phyloP scores from a whole-genome alignment of 2,113 vertebrate species.

The Nansenia antarctica region DNA sequence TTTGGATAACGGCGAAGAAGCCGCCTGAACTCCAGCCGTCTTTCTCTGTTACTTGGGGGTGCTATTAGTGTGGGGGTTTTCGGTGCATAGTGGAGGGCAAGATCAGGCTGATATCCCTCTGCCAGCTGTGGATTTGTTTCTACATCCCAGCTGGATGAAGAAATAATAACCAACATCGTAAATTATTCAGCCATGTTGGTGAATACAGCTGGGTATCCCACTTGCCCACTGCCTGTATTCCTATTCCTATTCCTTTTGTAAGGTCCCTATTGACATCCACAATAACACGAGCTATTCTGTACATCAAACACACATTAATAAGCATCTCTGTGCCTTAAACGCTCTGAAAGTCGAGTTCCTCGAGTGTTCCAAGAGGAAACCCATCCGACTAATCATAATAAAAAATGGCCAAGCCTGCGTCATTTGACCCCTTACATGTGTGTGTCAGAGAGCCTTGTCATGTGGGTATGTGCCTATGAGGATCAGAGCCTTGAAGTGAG shows the following conservation, averaged over 20 bases:
- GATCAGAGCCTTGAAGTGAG: conserved; percentile 6
- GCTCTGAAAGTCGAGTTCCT: background rate
- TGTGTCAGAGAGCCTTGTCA: background rate
- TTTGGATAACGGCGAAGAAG: conserved; percentile 71
- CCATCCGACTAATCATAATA: background rate
- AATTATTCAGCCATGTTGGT: conserved; percentile 39
- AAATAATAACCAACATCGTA: conserved; percentile 36
- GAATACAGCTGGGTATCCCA: conserved; percentile 30
- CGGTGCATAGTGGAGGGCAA: conserved; percentile 22
- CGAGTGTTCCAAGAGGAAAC: background rate
- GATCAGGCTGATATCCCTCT: conserved; percentile 25
- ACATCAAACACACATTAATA: background rate
- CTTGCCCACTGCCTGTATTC: conserved; percentile 9
- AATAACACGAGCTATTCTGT: background rate
- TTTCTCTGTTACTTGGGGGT: conserved; percentile 19
- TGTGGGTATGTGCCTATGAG: conserved; percentile 2
- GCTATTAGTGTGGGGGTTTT: conserved; percentile 53
- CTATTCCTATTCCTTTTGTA: background rate
- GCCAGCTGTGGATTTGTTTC: conserved; percentile 28
- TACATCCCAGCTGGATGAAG: conserved; percentile 30
- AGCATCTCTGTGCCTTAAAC: background rate
- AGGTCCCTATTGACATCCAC: background rate
- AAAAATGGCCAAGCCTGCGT: background rate
- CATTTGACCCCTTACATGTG: background rate
- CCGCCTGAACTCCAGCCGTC: conserved; percentile 59